These are phyloP conservation scores for Puntigrus tetrazona DNA, from an alignment of 2,113 vertebrate species.

Conservation along the genomic window DNA sequence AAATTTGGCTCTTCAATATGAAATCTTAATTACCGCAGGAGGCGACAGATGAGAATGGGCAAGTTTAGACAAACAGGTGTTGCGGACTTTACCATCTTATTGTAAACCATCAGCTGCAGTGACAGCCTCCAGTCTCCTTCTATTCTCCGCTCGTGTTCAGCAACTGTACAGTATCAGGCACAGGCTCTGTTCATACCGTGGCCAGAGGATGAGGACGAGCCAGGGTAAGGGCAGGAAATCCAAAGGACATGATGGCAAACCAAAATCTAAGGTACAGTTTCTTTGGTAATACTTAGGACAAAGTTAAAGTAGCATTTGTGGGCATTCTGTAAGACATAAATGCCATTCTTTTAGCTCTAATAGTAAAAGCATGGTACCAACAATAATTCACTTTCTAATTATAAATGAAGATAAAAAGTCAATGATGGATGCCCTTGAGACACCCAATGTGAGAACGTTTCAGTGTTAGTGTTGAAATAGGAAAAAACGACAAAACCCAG, in stretches of 20 bases:
- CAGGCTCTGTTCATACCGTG: neutral
- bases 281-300: neutral
- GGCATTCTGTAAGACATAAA: too few relatives aligned
- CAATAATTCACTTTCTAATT: too few relatives aligned
- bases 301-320: neutral
- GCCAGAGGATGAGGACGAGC: neutral
- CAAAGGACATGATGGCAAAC: neutral
- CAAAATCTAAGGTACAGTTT: neutral
- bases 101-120: neutral
- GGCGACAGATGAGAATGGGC: constrained; percentile 9
- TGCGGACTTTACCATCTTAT: neutral
- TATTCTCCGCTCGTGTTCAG: constrained; percentile 5
- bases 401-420: too few relatives aligned
- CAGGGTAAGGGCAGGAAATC: neutral
- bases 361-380: too few relatives aligned
- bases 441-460: too few relatives aligned
- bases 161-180: neutral
- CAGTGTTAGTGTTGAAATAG: too few relatives aligned
- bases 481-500: too few relatives aligned
- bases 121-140: neutral
- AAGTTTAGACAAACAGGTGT: constrained; percentile 27
- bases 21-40: neutral
- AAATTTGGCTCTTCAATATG: neutral
- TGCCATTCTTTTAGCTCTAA: too few relatives aligned
- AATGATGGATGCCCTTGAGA: too few relatives aligned